Base-by-base conservation (phyloP, 1,140 invertebrate genomes). In the Drosophila nigrodunni region DNA sequence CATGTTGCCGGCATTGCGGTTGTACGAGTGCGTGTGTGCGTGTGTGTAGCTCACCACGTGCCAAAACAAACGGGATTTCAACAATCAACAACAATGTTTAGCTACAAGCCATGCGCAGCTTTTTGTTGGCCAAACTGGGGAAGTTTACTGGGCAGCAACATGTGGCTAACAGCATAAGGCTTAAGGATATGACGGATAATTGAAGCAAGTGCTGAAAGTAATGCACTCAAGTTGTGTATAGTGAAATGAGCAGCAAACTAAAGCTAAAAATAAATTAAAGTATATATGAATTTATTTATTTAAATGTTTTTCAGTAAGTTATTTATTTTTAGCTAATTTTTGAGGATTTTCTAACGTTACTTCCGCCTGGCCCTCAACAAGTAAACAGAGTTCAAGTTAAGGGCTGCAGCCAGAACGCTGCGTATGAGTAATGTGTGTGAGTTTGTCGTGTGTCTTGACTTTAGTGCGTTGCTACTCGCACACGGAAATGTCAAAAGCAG, bases 81-180 rank as follows among this genome's bases (percentile, higher is more conserved):
- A 86, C 81, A 85, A 85, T 81, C 78, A 81, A 78, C 81, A 85
- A 85, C 50, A 64, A 50, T 6, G 18, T 21, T 21, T 43, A 5
- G 9, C 44, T 35, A 47, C 44, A 47, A 62, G 79, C 35, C 82
- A 76, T 86, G 82, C 82, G 82, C 82, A 76, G 39, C 46, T 6
- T 34, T 13, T 2, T 21, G 18, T 21, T 15, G 44, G 37, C 52
- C 3, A 43, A n/a, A 44, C 18, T 72, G 75, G 75, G 68, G 68
- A 78, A 80, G 50, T 43, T 18, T 6, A 15, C 59, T 7, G 10
- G 46, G 10, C n/a, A 54, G 41, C 60, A 68, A 35, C 67, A 59
- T 54, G 50, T 37, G 13, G 3, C 50, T 34, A 35, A 54, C 10
- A 13, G 30, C 25, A 35, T 52, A 6, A 30, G 25, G 50, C 30